Evolutionary conservation across 2,888 invertebrate genomes (phyloP), one percentile per base, ranked within the genome.

Genomic region (Plebejus argus): DNA sequence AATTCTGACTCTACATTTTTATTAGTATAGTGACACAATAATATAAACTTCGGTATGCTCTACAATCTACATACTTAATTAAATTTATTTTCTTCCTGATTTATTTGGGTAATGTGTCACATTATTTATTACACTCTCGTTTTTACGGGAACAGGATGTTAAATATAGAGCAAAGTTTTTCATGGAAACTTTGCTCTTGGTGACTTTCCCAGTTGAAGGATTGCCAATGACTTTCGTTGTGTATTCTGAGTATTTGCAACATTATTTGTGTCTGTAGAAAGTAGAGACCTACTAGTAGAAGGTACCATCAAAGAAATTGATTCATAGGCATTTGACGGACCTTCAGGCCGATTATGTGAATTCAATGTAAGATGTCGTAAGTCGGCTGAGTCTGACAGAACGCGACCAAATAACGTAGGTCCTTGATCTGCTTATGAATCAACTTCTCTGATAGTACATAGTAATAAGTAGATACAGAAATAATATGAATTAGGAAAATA

Each of bases 121-220:
- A 33, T 33, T 33, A 66, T 66, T 66, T 66, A 66, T 66, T 66
- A 5, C 28, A 28, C 6, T 12, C 61, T 66, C 61, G 23, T 33
- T 66, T 61, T 66, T 28, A 66, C 18, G 23, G 66, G 23, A 66
- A 66, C 66, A 15, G 66, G 66, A 66, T 66, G 33, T 66, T 15
- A 66, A 28, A 66, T 66, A 28, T 66, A 66, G 23, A 23, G 28
- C 33, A 18, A 66, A 23, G 15, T 15, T 66, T 66, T 66, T 66
- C 66, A 28, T 66, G 66, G 28, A 28, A 66, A 66, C n/a, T n/a
- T n/a, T n/a, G n/a, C n/a, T n/a, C n/a, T n/a, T n/a, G 33, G 66
- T 33, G 28, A 66, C 66, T 66, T 28, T 66, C 28, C 66, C 15
- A 6, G 15, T 66, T 66, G 66, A 66, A 66, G 28, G 28, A 66